Evolutionary conservation across 2,797 vertebrate genomes (phyloP), one percentile per base, ranked within the genome.

Genomic region (Melanotaenia pygmaea): DNA sequence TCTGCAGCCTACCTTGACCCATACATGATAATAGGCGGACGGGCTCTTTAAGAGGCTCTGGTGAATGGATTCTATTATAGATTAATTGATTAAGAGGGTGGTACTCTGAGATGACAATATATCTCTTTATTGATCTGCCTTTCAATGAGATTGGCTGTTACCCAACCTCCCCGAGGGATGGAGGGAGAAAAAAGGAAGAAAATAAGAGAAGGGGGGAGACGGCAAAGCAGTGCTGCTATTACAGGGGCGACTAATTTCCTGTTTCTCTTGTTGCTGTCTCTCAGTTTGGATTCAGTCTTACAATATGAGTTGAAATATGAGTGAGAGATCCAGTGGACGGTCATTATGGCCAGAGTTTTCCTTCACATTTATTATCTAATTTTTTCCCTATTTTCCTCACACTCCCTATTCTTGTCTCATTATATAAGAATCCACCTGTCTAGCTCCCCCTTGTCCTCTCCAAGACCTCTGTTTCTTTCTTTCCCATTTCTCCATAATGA

Each of bases 31-130:
- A 89, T 77, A 59, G 76, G 73, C 79, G 74, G 50, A 68, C 59
- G 57, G 88, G 79, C 83, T 87, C 91, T 94, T 91, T 91, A 92
- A 94, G 89, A 84, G 67, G 83, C 83, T 79, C 56, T 83, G 54
- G 53, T 68, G 78, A 87, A 83, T 68, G 75, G 71, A 92, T 94
- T 91, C 88, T 87, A 89, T 91, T 93, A 95, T 95, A 89, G 93
- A 94, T 95, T 92, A 89, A 95, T 94, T 94, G 93, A 95, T 95
- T 94, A 91, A 84, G 86, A 90, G 84, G 88, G 86, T 83, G 91
- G 87, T 34, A 69, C 88, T 80, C 68, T 43, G 79, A 92, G 89
- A 94, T 92, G 88, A 93, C 90, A 93, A 93, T 93, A 91, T 94
- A 94, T 93, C 91, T 93, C 85, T 88, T 86, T 87, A 95, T 94